These are phyloP conservation scores for Acrossocheilus wenchowensis DNA, from an alignment of 2,797 vertebrate genomes.

Conservation along the genomic window DNA sequence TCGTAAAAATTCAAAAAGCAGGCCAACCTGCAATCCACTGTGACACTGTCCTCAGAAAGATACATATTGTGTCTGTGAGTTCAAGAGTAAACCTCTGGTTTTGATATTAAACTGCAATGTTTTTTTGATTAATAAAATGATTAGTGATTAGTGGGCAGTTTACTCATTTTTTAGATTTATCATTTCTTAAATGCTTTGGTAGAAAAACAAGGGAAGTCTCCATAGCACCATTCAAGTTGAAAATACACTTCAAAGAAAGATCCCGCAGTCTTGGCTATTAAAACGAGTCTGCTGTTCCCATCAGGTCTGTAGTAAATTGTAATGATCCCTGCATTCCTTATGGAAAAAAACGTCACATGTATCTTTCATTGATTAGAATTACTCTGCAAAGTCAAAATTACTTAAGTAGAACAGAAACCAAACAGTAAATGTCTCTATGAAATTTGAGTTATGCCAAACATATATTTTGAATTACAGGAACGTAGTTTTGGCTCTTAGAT, in stretches of 20 bases:
- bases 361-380: slow-evolving; percentile 38
- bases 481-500: slow-evolving; percentile 55
- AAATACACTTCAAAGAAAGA: slow-evolving; percentile 35
- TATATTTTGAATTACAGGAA: slow-evolving; percentile 37
- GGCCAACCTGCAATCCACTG: slow-evolving; percentile 60
- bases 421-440: slow-evolving; percentile 49
- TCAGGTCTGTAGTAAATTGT: slow-evolving; percentile 53
- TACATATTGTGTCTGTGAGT: slow-evolving; percentile 25
- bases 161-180: slow-evolving; percentile 11
- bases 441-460: slow-evolving; percentile 33
- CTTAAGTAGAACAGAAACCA: slow-evolving; percentile 27
- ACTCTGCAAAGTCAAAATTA: slow-evolving; percentile 21
- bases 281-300: slow-evolving; percentile 55
- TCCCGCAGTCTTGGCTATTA: slow-evolving; percentile 15
- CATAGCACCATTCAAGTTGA: background rate
- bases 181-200: background rate
- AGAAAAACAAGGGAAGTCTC: slow-evolving; percentile 24
- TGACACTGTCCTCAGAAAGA: slow-evolving; percentile 56
- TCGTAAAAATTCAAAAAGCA: slow-evolving; percentile 40
- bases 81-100: slow-evolving; percentile 18
- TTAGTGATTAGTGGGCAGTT: slow-evolving; percentile 23
- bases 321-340: slow-evolving; percentile 10
- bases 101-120: slow-evolving; percentile 35
- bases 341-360: slow-evolving; percentile 18
- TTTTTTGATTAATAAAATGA: background rate